Conservation (phyloP, 1,140 invertebrate genomes). For the Cepaea nemoralis region DNA sequence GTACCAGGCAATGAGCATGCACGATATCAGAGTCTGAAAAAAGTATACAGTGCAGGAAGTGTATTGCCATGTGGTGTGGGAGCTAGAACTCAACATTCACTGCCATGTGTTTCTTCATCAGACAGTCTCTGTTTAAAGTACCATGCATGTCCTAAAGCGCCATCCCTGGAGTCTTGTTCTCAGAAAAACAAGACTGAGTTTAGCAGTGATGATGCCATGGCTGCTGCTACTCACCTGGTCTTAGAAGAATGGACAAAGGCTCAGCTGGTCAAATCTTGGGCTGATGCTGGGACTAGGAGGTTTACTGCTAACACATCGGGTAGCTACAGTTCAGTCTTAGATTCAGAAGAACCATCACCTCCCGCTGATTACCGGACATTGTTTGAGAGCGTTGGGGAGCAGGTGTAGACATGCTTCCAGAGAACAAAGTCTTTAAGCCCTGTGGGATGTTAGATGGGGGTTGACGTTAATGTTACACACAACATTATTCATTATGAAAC, state of each 20-base stretch:
- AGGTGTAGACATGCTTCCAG: constrained; percentile 24
- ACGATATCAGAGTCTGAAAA: not conserved
- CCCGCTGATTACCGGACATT: constrained; percentile 31
- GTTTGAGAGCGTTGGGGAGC: constrained; percentile 23
- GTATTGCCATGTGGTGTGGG: not conserved
- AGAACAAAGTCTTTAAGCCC: no score
- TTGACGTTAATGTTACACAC: no score
- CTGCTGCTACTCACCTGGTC: not conserved
- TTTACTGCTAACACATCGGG: constrained; percentile 27
- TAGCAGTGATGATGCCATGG: not conserved
- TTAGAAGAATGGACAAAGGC: not conserved
- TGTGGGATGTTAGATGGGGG: no score
- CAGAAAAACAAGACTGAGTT: not conserved
- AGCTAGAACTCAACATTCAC: no score
- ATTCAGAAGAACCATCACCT: constrained; percentile 13
- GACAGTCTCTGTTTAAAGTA: not conserved
- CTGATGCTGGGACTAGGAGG: not conserved
- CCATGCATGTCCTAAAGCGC: not conserved
- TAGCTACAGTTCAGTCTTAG: constrained; percentile 20
- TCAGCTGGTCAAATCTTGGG: not conserved
- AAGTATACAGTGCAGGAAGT: not conserved
- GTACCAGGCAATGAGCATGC: not conserved
- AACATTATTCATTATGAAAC: no score
- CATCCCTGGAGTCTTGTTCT: not conserved
- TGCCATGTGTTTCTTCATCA: not conserved